Evolutionary conservation across 53 echinoderm and acorn worm species (phyloP).

Genomic region (Patiria pectinifera): DNA sequence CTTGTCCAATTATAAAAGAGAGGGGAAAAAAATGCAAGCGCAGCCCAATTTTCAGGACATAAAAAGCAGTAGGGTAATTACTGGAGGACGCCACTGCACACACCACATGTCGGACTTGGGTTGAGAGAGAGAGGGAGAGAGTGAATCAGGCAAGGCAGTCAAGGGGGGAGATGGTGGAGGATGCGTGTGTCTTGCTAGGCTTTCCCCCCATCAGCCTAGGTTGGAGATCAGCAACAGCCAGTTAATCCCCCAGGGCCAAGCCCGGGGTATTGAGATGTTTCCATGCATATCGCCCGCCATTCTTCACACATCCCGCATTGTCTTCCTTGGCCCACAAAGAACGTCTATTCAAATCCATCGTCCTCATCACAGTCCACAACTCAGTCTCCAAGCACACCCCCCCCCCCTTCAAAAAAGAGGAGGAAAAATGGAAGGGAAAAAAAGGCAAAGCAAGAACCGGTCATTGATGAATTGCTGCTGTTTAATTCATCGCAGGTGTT

Average conservation of each 20-base stretch:
- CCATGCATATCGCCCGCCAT: constrained; percentile 40
- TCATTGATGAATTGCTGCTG: constrained; percentile 41
- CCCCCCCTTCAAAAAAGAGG: constrained; percentile 3
- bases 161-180: background rate
- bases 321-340: constrained; percentile 21
- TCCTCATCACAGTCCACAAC: background rate
- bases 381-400: background rate
- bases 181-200: background rate
- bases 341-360: background rate
- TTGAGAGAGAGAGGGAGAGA: constrained; percentile 2
- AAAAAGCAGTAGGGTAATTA: constrained; percentile 37
- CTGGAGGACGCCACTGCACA: constrained; percentile 4
- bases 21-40: background rate
- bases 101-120: constrained; percentile 42
- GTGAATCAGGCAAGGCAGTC: background rate
- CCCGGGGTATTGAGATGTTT: constrained; percentile 28
- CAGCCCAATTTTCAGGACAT: background rate
- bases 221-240: constrained; percentile 28
- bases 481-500: constrained; percentile 58
- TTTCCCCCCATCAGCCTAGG: background rate
- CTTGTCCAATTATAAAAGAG: background rate
- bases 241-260: constrained; percentile 33
- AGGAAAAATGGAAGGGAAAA: background rate
- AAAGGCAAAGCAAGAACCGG: background rate
- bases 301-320: constrained; percentile 43